Percentiles rank a stretch among this genome's conserved stretches.
Evolutionary conservation across 2,113 vertebrate genomes (phyloP).

Genomic region (Pomatostomus ruficeps): DNA sequence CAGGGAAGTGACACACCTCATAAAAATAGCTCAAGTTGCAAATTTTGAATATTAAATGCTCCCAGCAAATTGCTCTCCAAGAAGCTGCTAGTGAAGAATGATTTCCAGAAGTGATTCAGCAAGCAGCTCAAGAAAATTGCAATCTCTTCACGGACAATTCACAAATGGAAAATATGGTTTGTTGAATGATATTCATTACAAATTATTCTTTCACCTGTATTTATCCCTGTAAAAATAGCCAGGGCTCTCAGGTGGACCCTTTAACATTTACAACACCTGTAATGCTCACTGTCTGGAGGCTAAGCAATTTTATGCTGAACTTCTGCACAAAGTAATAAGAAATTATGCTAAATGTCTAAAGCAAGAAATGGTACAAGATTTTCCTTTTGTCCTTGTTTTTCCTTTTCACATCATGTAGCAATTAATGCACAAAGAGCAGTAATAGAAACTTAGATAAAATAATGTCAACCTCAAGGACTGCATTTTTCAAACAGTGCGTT

Average conservation of each 20-base stretch:
- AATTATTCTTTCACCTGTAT: not conserved
- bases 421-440: not conserved
- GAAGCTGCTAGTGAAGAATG: not conserved
- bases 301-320: not conserved
- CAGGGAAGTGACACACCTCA: not conserved
- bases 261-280: not conserved
- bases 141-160: not conserved
- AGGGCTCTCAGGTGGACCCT: not conserved
- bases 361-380: not conserved
- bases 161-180: constrained; percentile 2
- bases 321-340: not conserved
- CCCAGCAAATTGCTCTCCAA: not conserved
- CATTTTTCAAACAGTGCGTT: not conserved
- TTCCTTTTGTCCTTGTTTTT: not conserved
- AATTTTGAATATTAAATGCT: constrained; percentile 31
- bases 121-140: constrained; percentile 26
- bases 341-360: not conserved
- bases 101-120: constrained; percentile 38
- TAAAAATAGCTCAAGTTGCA: constrained; percentile 15
- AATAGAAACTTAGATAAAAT: not conserved
- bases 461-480: not conserved
- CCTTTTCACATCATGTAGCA: not conserved
- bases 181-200: constrained; percentile 14
- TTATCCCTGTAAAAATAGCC: constrained; percentile 26
- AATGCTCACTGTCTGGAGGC: not conserved